phyloP scores from a whole-genome alignment of 2,888 invertebrate species.

The Ormyrus rosae region DNA sequence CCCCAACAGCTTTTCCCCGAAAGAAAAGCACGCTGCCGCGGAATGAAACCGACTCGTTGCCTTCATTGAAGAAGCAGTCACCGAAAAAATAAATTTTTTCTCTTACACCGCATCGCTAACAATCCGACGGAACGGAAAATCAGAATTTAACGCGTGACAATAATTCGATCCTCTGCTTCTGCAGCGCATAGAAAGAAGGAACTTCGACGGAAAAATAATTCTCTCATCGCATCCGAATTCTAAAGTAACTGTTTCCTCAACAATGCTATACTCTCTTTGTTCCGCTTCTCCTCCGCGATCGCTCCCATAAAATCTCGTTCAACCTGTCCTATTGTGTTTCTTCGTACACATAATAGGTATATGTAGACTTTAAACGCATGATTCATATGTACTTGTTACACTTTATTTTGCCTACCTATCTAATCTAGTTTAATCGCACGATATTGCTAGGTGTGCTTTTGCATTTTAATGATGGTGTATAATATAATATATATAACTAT shows the following conservation, averaged over 20 bases:
- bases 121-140: neutral
- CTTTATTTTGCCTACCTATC: slow-evolving; percentile 41
- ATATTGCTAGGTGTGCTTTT: slow-evolving; percentile 49
- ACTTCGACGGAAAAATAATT: slow-evolving; percentile 40
- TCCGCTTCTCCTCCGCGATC: neutral
- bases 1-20: neutral
- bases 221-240: neutral
- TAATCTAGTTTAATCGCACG: slow-evolving; percentile 44
- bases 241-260: slow-evolving; percentile 46
- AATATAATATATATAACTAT: slow-evolving; percentile 63
- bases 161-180: too few relatives aligned
- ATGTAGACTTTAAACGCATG: slow-evolving; percentile 40
- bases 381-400: slow-evolving; percentile 41
- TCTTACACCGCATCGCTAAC: neutral
- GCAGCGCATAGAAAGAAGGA: slow-evolving; percentile 34
- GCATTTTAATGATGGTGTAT: slow-evolving; percentile 53
- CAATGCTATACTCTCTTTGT: slow-evolving; percentile 11
- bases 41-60: slow-evolving; percentile 6
- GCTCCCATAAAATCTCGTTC: neutral
- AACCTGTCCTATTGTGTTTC: slow-evolving; percentile 32
- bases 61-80: slow-evolving; percentile 31
- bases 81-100: slow-evolving; percentile 39
- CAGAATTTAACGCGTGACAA: neutral
- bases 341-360: slow-evolving; percentile 40
- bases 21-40: neutral